Evolutionary conservation across 2,888 invertebrate genomes (phyloP).

Genomic region (Omphaloscelis lunosa): DNA sequence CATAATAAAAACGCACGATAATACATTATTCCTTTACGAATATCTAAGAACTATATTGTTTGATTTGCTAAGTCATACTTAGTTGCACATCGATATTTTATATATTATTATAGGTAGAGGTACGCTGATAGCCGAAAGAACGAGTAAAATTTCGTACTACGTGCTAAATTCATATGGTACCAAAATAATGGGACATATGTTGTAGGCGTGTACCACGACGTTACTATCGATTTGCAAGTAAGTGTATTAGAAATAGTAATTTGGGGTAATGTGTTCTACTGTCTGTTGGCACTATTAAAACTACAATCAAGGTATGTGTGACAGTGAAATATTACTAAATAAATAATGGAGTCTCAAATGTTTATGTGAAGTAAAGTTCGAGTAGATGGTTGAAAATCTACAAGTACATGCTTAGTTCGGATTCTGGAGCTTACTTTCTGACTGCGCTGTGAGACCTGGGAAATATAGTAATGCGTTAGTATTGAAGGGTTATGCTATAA

Average conservation of each 20-base stretch:
- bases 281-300: conserved; percentile 60
- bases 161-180: conserved; percentile 41
- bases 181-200: conserved; percentile 46
- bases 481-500: conserved; percentile 61
- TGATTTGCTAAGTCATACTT: conserved; percentile 63
- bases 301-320: conserved; percentile 63
- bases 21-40: conserved; percentile 12
- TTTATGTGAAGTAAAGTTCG: conserved; percentile 65
- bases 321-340: conserved; percentile 67
- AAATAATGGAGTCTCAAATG: conserved; percentile 66
- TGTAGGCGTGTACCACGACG: conserved; percentile 37
- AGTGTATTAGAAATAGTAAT: conserved; percentile 75
- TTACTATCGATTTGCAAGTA: conserved; percentile 77
- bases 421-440: conserved; percentile 87
- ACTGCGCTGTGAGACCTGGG: conserved; percentile 90
- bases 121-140: background rate
- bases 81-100: conserved; percentile 70
- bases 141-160: too few relatives aligned
- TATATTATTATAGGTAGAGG: background rate
- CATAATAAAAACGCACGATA: conserved; percentile 23
- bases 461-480: conserved; percentile 86
- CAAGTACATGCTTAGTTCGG: conserved; percentile 82
- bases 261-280: conserved; percentile 68
- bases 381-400: conserved; percentile 69
- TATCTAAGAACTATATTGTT: conserved; percentile 28